phyloP scores from a whole-genome alignment of 2,113 vertebrate species.

The Rhabdomys dilectus region DNA sequence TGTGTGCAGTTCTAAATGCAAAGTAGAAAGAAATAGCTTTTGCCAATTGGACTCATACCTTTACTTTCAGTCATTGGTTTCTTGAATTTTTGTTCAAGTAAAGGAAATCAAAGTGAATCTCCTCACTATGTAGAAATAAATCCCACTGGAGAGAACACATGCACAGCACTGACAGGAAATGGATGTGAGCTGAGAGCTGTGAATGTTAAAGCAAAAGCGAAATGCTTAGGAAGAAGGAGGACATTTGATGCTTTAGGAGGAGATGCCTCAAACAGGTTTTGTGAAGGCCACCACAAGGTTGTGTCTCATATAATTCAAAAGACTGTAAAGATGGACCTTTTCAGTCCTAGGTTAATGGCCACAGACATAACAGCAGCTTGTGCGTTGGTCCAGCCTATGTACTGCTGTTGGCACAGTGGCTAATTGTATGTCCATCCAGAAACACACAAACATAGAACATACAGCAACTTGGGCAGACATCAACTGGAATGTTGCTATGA shows the following conservation, averaged over 20 bases:
- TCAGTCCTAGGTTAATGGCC: neutral
- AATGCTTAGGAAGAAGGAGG: neutral
- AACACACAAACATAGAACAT: neutral
- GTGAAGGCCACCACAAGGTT: neutral
- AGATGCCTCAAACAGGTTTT: neutral
- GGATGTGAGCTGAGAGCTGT: neutral
- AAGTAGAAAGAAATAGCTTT: neutral
- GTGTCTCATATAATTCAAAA: neutral
- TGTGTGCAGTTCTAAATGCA: neutral
- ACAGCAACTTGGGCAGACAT: neutral
- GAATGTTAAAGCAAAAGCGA: neutral
- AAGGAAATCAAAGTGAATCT: neutral
- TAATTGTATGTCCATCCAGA: neutral
- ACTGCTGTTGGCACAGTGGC: neutral
- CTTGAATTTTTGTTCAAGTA: no score
- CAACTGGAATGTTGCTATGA: neutral
- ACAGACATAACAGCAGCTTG: neutral
- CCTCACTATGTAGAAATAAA: neutral
- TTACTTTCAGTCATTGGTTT: neutral
- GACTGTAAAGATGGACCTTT: neutral
- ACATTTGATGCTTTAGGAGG: no score
- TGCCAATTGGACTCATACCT: neutral
- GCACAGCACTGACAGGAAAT: neutral
- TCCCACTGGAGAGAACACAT: neutral
- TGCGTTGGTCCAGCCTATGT: neutral